A percentile compares a stretch with the other conserved stretches of the same genome.
These are phyloP conservation scores for Sparidentex hasta DNA, from an alignment of 2,797 vertebrate genomes.

Conservation along the genomic window DNA sequence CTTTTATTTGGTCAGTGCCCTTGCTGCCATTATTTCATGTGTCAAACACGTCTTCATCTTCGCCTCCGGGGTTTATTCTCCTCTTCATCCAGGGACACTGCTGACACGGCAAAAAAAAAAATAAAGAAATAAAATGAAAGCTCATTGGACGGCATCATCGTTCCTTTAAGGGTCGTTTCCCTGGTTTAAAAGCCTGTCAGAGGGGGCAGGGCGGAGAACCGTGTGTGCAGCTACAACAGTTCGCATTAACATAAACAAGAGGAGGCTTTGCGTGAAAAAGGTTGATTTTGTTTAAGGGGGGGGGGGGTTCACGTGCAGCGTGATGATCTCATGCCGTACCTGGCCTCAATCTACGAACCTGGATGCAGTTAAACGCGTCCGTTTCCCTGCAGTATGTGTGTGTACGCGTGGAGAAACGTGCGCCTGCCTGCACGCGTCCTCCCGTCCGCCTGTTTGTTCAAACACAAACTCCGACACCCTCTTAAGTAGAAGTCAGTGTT, in stretches of 20 bases:
- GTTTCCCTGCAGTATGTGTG: background rate
- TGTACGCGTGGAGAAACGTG: background rate
- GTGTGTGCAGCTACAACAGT: conserved; percentile 26
- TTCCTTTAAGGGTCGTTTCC: conserved; percentile 22
- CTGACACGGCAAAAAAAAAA: conserved; percentile 37
- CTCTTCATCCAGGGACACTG: background rate
- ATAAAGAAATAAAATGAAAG: background rate
- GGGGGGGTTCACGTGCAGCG: conserved; percentile 1
- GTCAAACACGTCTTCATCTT: conserved; percentile 10
- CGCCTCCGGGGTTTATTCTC: background rate
- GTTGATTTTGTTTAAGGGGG: conserved; percentile 45
- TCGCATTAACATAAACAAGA: conserved; percentile 38
- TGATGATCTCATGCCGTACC: conserved; percentile 37
- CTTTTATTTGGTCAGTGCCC: conserved; percentile 19
- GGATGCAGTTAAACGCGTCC: conserved; percentile 26
- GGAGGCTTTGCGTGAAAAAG: conserved; percentile 7
- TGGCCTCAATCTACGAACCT: conserved; percentile 30
- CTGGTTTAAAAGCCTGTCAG: conserved; percentile 38
- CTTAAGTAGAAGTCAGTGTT: conserved; percentile 59
- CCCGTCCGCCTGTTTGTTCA: conserved; percentile 43
- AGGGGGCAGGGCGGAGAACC: conserved; percentile 7
- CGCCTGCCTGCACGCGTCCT: conserved; percentile 7
- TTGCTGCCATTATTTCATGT: conserved; percentile 17
- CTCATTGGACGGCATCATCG: conserved; percentile 18
- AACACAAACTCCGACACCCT: conserved; percentile 51